A percentile compares a stretch with the other conserved stretches of the same genome.
These are phyloP conservation scores for Myopa testacea DNA, from an alignment of 2,888 invertebrate genomes.

Conservation along the genomic window DNA sequence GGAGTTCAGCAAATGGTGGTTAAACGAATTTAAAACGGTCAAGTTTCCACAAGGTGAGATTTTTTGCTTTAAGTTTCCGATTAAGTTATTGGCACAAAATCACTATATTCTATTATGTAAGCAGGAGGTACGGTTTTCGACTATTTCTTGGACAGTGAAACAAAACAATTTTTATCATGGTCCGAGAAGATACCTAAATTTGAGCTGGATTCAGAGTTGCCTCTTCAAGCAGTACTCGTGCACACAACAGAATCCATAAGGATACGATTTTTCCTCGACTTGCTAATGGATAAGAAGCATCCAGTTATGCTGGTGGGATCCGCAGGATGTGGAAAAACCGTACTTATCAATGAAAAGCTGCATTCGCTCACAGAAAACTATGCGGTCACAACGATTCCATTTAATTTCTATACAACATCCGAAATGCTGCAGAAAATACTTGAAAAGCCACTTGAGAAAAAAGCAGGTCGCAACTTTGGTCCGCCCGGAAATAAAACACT, in stretches of 20 bases:
- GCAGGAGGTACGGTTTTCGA: slow-evolving; percentile 92
- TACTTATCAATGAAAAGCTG: slow-evolving; percentile 79
- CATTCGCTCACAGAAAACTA: slow-evolving; percentile 84
- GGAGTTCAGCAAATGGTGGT: slow-evolving; percentile 98
- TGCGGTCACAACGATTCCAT: slow-evolving; percentile 91
- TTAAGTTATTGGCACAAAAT: background rate
- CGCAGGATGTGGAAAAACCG: slow-evolving; percentile 95
- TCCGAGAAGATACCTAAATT: slow-evolving; percentile 89
- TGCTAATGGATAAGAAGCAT: slow-evolving; percentile 87
- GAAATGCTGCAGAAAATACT: slow-evolving; percentile 93
- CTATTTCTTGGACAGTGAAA: slow-evolving; percentile 91
- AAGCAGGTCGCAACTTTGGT: slow-evolving; percentile 94
- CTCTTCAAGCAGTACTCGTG: slow-evolving; percentile 91
- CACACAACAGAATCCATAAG: slow-evolving; percentile 94
- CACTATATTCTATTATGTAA: background rate
- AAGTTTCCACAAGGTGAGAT: slow-evolving; percentile 80
- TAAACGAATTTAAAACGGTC: slow-evolving; percentile 93
- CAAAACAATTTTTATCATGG: slow-evolving; percentile 91
- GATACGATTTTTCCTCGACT: slow-evolving; percentile 87
- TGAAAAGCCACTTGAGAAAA: slow-evolving; percentile 95
- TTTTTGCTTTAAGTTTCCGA: background rate
- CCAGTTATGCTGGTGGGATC: slow-evolving; percentile 96
- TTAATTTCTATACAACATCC: slow-evolving; percentile 96
- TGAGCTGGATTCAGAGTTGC: slow-evolving; percentile 90
- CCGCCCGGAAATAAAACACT: slow-evolving; percentile 94